Percentiles rank a stretch among this genome's conserved stretches.
Evolutionary conservation across 2,888 invertebrate species (phyloP).

Genomic region (Chaetogeoica ovagalla): DNA sequence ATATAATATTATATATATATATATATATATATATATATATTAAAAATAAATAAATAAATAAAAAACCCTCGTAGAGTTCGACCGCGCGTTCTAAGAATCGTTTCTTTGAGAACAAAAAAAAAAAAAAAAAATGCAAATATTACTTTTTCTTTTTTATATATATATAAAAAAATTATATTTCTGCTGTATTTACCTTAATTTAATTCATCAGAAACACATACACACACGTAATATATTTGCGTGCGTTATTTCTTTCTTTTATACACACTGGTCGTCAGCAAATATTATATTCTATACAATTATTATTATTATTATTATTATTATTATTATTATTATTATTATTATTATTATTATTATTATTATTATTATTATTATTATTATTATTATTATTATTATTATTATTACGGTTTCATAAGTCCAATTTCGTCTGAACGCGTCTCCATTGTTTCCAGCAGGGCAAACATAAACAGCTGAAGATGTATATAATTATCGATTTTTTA

Average conservation of each 20-base stretch:
- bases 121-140: constrained; percentile 1
- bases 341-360: not conserved
- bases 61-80: too few species aligned
- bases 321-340: constrained; percentile 8
- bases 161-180: not conserved
- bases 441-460: constrained; percentile 4
- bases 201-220: constrained; percentile 17
- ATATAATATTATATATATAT: too few species aligned
- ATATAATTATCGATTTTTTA: not conserved
- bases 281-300: constrained; percentile 2
- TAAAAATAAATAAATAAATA: too few species aligned
- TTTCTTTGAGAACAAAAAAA: not conserved
- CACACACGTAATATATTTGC: not conserved
- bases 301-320: not conserved
- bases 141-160: not conserved
- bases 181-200: constrained; percentile 18
- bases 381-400: not conserved
- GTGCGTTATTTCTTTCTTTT: not conserved
- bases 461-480: constrained; percentile 17
- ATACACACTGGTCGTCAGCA: constrained; percentile 12
- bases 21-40: too few species aligned
- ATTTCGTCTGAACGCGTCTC: constrained; percentile 6
- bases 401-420: constrained; percentile 10
- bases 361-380: too few species aligned
- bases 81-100: not conserved